phyloP scores from a whole-genome alignment of 2,888 invertebrate genomes.

The Nezara viridula region DNA sequence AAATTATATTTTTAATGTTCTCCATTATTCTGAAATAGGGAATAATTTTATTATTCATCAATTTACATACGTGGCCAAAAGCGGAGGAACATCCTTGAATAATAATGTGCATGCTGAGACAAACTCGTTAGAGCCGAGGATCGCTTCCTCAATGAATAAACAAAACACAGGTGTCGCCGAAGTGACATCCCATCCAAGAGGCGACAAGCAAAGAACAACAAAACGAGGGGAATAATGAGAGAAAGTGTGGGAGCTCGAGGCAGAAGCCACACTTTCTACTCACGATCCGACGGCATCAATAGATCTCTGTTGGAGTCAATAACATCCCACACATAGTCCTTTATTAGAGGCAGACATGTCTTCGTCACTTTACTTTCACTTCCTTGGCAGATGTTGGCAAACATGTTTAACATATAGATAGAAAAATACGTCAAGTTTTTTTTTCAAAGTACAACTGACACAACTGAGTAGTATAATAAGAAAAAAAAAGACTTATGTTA shows the following conservation, averaged over 20 bases:
- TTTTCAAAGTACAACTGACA: too few relatives aligned
- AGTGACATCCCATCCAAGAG: background rate
- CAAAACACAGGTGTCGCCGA: background rate
- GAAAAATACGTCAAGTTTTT: background rate
- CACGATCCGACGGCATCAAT: slow-evolving; percentile 18
- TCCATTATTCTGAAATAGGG: background rate
- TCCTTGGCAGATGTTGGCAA: background rate
- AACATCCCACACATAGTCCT: background rate
- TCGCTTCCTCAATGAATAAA: slow-evolving; percentile 14
- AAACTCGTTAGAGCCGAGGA: background rate
- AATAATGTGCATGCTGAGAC: background rate
- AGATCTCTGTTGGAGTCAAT: background rate
- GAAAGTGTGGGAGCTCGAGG: slow-evolving; percentile 17
- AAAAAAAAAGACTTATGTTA: too few relatives aligned
- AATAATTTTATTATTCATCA: background rate
- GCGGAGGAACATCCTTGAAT: slow-evolving; percentile 1
- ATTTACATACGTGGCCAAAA: background rate
- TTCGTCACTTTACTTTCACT: background rate
- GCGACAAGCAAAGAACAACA: background rate
- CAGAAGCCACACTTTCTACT: background rate
- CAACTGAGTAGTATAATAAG: too few relatives aligned
- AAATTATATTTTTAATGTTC: background rate
- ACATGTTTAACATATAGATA: background rate
- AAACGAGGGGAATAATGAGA: slow-evolving; percentile 39
- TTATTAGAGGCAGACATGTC: background rate